phyloP scores from a whole-genome alignment of 2,113 vertebrate genomes.

The Nibea coibor region DNA sequence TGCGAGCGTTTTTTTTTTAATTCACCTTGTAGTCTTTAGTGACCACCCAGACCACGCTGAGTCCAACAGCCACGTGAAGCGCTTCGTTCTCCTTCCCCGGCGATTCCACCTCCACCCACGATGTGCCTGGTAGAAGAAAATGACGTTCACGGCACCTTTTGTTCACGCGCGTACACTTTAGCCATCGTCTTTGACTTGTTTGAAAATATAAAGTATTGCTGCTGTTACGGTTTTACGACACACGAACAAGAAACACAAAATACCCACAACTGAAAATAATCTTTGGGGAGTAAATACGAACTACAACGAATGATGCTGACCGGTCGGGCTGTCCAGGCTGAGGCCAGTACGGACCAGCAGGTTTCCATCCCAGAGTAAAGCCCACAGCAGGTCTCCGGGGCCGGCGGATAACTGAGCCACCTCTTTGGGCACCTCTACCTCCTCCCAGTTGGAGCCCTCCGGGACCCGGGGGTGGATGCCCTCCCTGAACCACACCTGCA shows the following conservation, averaged over 20 bases:
- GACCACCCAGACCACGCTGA: slow-evolving; percentile 94
- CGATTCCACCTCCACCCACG: slow-evolving; percentile 90
- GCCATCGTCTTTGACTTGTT: neutral
- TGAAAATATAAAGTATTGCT: neutral
- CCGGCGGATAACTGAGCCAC: slow-evolving; percentile 94
- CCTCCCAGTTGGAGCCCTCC: slow-evolving; percentile 91
- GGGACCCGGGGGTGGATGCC: slow-evolving; percentile 92
- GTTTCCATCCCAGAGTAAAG: slow-evolving; percentile 95
- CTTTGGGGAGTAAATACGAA: neutral
- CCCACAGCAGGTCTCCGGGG: slow-evolving; percentile 94
- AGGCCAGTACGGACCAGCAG: slow-evolving; percentile 93
- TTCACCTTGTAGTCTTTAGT: slow-evolving; percentile 96
- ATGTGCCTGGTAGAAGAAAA: slow-evolving; percentile 73
- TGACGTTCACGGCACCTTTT: neutral
- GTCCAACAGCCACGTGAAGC: slow-evolving; percentile 90
- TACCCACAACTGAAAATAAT: neutral
- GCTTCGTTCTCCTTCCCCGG: slow-evolving; percentile 89
- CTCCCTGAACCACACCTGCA: slow-evolving; percentile 95
- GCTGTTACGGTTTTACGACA: neutral
- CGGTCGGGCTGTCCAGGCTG: slow-evolving; percentile 90
- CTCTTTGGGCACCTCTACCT: slow-evolving; percentile 89
- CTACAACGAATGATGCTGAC: slow-evolving; percentile 69
- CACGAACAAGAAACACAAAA: neutral
- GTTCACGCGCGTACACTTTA: neutral
- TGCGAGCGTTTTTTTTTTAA: neutral